Base-by-base conservation (phyloP, 2,797 vertebrate species). In the Euphonia xanthogaster region DNA sequence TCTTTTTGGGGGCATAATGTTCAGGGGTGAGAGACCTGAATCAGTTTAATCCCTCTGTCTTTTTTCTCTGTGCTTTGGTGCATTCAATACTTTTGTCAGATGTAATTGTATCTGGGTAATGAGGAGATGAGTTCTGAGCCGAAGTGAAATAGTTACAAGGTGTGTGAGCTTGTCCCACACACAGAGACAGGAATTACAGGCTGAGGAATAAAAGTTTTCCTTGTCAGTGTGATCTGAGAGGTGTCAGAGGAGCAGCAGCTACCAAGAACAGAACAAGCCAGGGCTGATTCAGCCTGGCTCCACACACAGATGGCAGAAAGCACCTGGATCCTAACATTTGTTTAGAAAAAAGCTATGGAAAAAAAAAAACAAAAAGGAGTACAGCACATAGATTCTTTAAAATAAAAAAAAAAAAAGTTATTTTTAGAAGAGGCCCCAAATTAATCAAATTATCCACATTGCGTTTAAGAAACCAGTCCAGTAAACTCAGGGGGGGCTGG, bases 101-200 rank as follows among this genome's bases (percentile, higher is more conserved):
- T 63, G 53, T 83, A 95, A 94, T 96, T 94, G 44, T 76, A 96
- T 40, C 91, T 61, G 47, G 68, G 39, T 82, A 86, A 95, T 50
- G 40, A 87, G 50, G 57, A 91, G 83, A 68, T 57, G 85, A 91
- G 77, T 76, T 93, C 86, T 86, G 76, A 95, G 86, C 66, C 0
- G 33, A 73, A 91, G 77, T 76, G 90, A 91, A 94, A 77, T 42
- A 95, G 89, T 88, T 93, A 94, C 90, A 86, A 96, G 96, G 77
- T 92, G 35, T 66, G 76, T 61, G 60, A 96, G 86, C 94, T 91
- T 93, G 94, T 91, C 97, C 95, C 95, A 88, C 96, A 96, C 96
- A 94, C 93, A 67, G 94, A 94, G 93, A 77, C 62, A 83, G 91
- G 94, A 95, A 95, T 97, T 96, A 95, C 76, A 92, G 60, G 89